Conservation (phyloP, 1,140 invertebrate genomes). For the Procambarus clarkii region DNA sequence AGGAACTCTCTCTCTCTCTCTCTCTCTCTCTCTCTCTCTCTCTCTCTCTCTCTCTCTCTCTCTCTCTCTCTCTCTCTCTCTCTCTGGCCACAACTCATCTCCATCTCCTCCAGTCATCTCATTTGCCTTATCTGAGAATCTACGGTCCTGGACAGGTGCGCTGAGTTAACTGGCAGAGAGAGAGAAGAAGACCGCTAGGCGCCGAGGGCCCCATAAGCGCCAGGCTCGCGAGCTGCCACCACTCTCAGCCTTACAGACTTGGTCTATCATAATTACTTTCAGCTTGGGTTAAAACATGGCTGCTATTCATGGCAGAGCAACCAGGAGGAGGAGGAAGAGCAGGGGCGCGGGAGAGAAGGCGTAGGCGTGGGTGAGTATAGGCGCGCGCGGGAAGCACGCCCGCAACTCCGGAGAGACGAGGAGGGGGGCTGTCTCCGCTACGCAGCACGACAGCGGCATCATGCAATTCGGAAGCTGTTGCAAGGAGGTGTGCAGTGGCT, state of each 20-base stretch:
- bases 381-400: not conserved
- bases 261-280: conserved; percentile 49
- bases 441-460: not conserved
- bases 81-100: conserved; percentile 12
- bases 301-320: conserved; percentile 38
- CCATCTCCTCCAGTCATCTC: conserved; percentile 37
- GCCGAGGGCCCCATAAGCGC: not conserved
- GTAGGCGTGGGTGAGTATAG: not conserved
- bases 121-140: conserved; percentile 44
- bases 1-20: no score
- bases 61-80: no score
- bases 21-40: no score
- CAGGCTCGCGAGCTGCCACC: conserved; percentile 1
- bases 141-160: conserved; percentile 1
- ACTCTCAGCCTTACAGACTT: not conserved
- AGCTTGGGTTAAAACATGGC: conserved; percentile 40
- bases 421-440: not conserved
- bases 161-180: conserved; percentile 1
- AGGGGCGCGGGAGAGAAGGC: no score
- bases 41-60: no score
- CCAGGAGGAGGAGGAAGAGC: not conserved
- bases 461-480: not conserved
- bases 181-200: conserved; percentile 3
- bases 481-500: not conserved
- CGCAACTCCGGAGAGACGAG: not conserved